Evolutionary conservation across 2,888 invertebrate genomes (phyloP).

Genomic region (Trachelus stipa): DNA sequence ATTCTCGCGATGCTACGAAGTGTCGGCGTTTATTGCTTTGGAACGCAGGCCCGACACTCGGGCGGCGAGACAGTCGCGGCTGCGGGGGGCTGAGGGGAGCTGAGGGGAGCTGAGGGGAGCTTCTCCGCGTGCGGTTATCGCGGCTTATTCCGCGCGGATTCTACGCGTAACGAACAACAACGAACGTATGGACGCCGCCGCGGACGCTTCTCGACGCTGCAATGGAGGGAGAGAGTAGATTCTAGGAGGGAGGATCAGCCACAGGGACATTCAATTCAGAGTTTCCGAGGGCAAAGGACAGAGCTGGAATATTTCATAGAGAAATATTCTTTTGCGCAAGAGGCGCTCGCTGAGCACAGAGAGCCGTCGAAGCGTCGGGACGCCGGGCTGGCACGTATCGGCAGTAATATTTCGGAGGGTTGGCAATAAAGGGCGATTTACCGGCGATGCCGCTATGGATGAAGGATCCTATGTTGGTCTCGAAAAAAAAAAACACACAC

Average conservation of each 20-base stretch:
- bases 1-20: slow-evolving; percentile 44
- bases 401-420: slow-evolving; percentile 14
- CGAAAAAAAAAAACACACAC: neutral
- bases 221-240: too few relatives aligned
- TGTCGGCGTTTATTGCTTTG: slow-evolving; percentile 51
- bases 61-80: neutral
- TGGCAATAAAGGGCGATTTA: slow-evolving; percentile 7
- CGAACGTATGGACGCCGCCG: neutral
- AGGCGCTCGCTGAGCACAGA: neutral
- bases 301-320: too few relatives aligned
- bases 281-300: neutral
- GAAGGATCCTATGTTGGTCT: neutral
- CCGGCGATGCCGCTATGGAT: neutral
- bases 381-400: slow-evolving; percentile 3
- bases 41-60: slow-evolving; percentile 13
- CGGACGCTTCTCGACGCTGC: too few relatives aligned
- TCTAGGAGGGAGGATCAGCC: neutral
- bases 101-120: neutral
- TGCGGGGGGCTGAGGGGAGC: too few relatives aligned
- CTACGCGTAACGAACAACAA: neutral
- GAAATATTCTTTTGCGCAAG: too few relatives aligned
- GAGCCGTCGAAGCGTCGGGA: neutral
- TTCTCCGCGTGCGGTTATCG: neutral
- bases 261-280: neutral
- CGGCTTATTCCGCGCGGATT: neutral